These are phyloP conservation scores for Bellardia pandia DNA, from an alignment of 2,888 invertebrate genomes.

Conservation along the genomic window DNA sequence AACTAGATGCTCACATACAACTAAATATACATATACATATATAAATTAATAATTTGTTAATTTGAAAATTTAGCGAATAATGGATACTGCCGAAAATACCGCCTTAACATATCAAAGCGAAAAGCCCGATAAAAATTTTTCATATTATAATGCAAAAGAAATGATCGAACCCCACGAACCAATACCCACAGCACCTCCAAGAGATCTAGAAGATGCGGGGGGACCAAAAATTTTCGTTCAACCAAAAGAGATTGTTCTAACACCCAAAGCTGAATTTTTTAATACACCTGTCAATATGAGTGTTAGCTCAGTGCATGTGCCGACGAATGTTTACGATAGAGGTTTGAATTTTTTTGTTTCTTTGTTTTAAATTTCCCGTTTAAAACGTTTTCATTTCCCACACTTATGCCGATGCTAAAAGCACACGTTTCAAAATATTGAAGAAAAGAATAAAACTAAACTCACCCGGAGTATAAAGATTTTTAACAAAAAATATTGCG, in stretches of 20 bases:
- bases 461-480: constrained; percentile 15
- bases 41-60: constrained; percentile 39
- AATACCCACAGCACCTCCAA: constrained; percentile 85
- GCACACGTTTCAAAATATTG: constrained; percentile 58
- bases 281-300: constrained; percentile 91
- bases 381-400: constrained; percentile 34
- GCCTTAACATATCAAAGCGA: constrained; percentile 87
- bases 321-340: constrained; percentile 97
- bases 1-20: neutral
- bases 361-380: constrained; percentile 34
- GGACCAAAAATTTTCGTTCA: constrained; percentile 86
- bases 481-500: constrained; percentile 74
- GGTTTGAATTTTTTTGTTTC: constrained; percentile 85
- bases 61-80: constrained; percentile 87
- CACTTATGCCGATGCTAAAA: constrained; percentile 69
- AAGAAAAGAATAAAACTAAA: neutral
- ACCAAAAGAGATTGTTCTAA: constrained; percentile 87
- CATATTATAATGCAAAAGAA: constrained; percentile 89
- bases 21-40: neutral
- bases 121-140: constrained; percentile 86
- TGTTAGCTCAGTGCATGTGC: constrained; percentile 96
- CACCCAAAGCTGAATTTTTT: constrained; percentile 90
- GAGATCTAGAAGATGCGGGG: constrained; percentile 85
- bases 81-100: constrained; percentile 94
- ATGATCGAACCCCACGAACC: constrained; percentile 86